These are phyloP conservation scores for Nyctibius grandis DNA, from an alignment of 2,797 vertebrate species.

Conservation along the genomic window DNA sequence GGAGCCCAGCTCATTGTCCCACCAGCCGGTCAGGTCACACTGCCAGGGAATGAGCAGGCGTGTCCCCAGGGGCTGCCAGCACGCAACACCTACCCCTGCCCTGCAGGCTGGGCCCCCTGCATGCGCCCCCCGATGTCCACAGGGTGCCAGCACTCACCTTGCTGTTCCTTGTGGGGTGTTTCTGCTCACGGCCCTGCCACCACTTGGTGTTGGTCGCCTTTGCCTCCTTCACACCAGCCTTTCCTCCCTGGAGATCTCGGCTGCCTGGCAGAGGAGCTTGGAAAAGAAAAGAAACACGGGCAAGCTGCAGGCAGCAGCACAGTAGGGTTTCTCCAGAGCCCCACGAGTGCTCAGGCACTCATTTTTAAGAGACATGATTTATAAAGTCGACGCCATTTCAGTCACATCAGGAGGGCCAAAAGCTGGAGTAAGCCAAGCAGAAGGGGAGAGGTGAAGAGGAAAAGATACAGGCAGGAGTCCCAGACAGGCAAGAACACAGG, in stretches of 20 bases:
- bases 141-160: background rate
- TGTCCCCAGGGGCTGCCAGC: background rate
- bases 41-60: fast-evolving
- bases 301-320: background rate
- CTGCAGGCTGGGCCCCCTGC: background rate
- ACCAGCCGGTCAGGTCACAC: background rate
- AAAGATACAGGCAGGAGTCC: background rate
- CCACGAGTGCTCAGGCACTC: fast-evolving
- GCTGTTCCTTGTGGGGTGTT: fast-evolving
- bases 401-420: background rate
- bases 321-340: background rate
- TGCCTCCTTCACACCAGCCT: fast-evolving
- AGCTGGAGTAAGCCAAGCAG: background rate
- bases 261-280: background rate
- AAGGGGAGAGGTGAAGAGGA: background rate
- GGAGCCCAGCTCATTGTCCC: background rate
- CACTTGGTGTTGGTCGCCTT: fast-evolving
- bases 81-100: background rate
- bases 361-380: background rate
- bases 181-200: fast-evolving
- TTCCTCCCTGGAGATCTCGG: fast-evolving
- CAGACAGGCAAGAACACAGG: no score
- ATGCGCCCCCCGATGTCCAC: fast-evolving
- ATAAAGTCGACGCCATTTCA: background rate
- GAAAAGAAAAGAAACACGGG: background rate